These are phyloP conservation scores for Sardinella longiceps DNA, from an alignment of 2,797 vertebrate genomes.

Conservation along the genomic window DNA sequence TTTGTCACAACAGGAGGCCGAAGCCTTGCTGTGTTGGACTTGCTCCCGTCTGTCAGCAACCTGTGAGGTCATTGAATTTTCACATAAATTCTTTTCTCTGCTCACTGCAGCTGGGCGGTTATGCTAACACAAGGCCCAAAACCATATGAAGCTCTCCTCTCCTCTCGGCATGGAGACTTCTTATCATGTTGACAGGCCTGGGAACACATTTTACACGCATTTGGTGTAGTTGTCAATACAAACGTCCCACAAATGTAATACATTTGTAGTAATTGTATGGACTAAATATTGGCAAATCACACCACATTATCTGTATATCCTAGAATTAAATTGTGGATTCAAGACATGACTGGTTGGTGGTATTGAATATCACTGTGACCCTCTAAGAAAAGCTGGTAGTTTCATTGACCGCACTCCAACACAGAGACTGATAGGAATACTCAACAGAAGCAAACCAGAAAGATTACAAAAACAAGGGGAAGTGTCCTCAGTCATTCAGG, in stretches of 20 bases:
- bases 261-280: neutral
- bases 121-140: neutral
- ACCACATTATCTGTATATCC: neutral
- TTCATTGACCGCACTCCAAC: neutral
- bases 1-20: constrained; percentile 7
- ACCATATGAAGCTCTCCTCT: neutral
- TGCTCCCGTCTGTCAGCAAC: neutral
- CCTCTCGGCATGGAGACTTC: neutral
- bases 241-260: neutral
- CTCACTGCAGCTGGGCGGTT: neutral
- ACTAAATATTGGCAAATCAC: neutral
- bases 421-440: neutral
- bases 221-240: neutral
- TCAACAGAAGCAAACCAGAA: neutral
- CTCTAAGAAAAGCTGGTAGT: neutral
- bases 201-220: neutral
- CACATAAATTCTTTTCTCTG: constrained; percentile 6
- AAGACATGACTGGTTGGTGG: neutral
- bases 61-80: neutral
- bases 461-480: neutral
- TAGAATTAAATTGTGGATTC: neutral
- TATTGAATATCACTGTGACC: neutral
- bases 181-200: neutral
- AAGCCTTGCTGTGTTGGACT: neutral
- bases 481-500: neutral